phyloP scores from a whole-genome alignment of 2,888 invertebrate species.

The Dynastes grantii region DNA sequence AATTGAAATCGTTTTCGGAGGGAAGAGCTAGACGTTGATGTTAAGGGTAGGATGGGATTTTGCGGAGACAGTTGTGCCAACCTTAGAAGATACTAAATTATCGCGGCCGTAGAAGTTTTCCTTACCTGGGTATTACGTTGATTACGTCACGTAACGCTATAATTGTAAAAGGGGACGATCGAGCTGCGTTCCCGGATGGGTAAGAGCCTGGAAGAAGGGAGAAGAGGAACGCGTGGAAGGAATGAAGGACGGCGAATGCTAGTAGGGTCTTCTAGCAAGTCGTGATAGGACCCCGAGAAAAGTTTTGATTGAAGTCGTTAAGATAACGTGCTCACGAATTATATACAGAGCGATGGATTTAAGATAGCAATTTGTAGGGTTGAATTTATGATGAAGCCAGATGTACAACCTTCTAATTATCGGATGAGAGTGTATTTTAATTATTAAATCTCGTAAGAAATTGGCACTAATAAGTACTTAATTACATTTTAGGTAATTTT shows the following conservation, averaged over 20 bases:
- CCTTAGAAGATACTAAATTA: conserved; percentile 17
- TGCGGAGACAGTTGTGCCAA: conserved; percentile 8
- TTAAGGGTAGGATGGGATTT: background rate
- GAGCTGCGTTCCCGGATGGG: background rate
- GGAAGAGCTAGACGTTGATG: too few relatives aligned
- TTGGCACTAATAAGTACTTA: too few relatives aligned
- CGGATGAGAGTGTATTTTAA: too few relatives aligned
- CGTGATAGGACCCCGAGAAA: background rate
- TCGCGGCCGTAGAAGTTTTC: conserved; percentile 19
- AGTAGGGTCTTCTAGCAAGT: conserved; percentile 3
- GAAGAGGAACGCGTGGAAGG: background rate
- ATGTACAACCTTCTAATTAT: too few relatives aligned
- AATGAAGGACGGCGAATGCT: background rate
- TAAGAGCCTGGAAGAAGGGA: background rate
- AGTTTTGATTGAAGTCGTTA: conserved; percentile 43
- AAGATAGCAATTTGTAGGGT: too few relatives aligned
- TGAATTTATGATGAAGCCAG: too few relatives aligned
- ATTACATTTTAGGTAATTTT: too few relatives aligned
- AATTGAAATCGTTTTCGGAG: too few relatives aligned
- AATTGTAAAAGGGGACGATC: conserved; percentile 1
- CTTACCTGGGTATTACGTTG: conserved; percentile 26
- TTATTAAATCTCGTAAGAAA: too few relatives aligned
- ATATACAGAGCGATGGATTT: background rate
- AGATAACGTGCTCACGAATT: conserved; percentile 2
- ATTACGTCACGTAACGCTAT: conserved; percentile 24